These are phyloP conservation scores for Cephus pygmeus DNA, from an alignment of 2,888 invertebrate species.

Conservation along the genomic window DNA sequence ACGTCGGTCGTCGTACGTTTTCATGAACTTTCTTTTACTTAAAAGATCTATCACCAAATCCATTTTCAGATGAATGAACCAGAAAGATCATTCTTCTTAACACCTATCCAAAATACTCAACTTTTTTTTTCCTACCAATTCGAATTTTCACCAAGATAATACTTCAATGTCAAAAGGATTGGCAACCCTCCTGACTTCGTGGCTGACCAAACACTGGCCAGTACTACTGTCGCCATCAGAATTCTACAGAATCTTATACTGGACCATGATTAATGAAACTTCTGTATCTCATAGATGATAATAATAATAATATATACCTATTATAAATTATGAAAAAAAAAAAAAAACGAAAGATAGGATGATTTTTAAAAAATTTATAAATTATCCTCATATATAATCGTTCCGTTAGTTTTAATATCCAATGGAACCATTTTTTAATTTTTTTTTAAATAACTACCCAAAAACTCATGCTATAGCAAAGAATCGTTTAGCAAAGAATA, in stretches of 20 bases:
- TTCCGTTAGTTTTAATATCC: too few species aligned
- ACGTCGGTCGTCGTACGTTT: neutral
- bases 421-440: too few species aligned
- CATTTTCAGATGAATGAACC: neutral
- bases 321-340: neutral
- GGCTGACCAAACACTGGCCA: neutral
- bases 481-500: too few species aligned
- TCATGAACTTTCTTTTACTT: neutral
- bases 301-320: neutral
- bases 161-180: neutral
- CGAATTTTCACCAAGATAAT: neutral
- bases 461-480: too few species aligned
- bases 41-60: neutral
- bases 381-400: too few species aligned
- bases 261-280: neutral
- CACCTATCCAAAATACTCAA: neutral
- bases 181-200: neutral
- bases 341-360: too few species aligned
- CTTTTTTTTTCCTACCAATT: neutral
- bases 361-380: too few species aligned
- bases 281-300: neutral
- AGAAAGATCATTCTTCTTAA: neutral
- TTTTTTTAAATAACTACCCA: too few species aligned
- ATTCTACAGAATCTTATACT: neutral
- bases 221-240: neutral